Evolutionary conservation across 2,113 vertebrate species (phyloP).

Genomic region (Hylia prasina): DNA sequence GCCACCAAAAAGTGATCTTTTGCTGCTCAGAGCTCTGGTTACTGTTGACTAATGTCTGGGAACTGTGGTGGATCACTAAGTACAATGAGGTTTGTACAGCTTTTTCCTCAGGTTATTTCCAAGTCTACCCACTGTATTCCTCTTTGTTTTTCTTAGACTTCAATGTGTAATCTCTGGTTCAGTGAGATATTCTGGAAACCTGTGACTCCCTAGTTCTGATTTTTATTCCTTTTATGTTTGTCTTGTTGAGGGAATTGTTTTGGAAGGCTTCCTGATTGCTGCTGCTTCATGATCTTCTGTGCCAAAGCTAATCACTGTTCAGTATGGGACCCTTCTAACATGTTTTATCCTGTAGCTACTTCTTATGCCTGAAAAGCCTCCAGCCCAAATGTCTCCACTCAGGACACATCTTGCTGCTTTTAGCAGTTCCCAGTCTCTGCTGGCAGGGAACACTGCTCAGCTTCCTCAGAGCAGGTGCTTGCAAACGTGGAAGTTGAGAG

Average conservation of each 20-base stretch:
- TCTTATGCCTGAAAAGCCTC: background rate
- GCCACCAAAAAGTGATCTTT: background rate
- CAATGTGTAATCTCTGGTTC: background rate
- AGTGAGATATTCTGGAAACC: background rate
- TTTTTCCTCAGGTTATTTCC: background rate
- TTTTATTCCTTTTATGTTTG: background rate
- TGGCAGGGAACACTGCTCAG: background rate
- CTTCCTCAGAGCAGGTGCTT: background rate
- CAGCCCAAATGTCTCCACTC: background rate
- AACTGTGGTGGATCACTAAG: background rate
- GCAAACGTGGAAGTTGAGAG: background rate
- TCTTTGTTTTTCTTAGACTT: background rate
- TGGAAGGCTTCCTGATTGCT: conserved; percentile 19
- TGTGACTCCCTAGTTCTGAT: background rate
- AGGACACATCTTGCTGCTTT: background rate
- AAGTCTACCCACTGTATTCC: background rate
- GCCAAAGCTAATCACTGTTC: background rate
- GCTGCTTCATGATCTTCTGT: background rate
- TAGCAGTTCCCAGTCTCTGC: background rate
- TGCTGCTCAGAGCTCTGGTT: background rate
- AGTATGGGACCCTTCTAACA: background rate
- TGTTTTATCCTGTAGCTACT: background rate
- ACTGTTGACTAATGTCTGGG: background rate
- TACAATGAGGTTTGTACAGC: background rate
- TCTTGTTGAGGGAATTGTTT: background rate